Base-by-base conservation (phyloP, 2,113 vertebrate genomes). In the Sturnira hondurensis region DNA sequence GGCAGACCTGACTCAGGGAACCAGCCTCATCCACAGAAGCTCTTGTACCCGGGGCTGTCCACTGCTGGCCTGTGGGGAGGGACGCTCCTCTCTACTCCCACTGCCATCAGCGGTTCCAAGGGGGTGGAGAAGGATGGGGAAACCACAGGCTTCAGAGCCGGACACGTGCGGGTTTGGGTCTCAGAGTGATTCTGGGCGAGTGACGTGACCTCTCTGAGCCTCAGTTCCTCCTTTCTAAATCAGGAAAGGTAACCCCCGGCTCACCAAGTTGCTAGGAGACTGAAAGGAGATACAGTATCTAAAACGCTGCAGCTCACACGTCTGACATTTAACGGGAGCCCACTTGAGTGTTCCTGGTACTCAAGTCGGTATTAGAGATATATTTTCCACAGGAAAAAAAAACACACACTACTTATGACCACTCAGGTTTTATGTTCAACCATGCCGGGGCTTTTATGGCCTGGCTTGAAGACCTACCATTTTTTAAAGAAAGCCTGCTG, bases 41-140 rank as follows among this genome's bases (percentile, higher is more conserved):
- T 65, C 58, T 22, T 3, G 9, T 9, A 1, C 17, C 13, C 0
- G 12, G 24, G 19, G 26, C 83, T 74, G 26, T 22, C 14, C 52
- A 16, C 36, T 8, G 12, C 43, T 5, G 1, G 24, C 38, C 45
- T 19, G 4, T 4, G 4, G 36, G 13, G 33, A 63, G 24, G 26
- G n/a, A 7, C 52, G 16, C 13, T 19, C 12, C 38, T 63, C 7
- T 68, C 50, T n/a, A 2, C 22, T 3, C 54, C 17, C 45, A 13
- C 3, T 0, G 2, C 17, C 0, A 0, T 61, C 36, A 9, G 1
- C 3, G 1, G 4, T 22, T 38, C 26, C 2, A 0, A 58, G 67
- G 16, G 13, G 45, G 31, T 26, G 2, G 17, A 61, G 90, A 17
- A 31, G 33, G 28, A 20, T 9, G 28, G 47, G 22, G 1, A n/a